A percentile compares a stretch with the other conserved stretches of the same genome.
Evolutionary conservation across 2,113 vertebrate genomes (phyloP).

Genomic region (Tachysurus fulvidraco): DNA sequence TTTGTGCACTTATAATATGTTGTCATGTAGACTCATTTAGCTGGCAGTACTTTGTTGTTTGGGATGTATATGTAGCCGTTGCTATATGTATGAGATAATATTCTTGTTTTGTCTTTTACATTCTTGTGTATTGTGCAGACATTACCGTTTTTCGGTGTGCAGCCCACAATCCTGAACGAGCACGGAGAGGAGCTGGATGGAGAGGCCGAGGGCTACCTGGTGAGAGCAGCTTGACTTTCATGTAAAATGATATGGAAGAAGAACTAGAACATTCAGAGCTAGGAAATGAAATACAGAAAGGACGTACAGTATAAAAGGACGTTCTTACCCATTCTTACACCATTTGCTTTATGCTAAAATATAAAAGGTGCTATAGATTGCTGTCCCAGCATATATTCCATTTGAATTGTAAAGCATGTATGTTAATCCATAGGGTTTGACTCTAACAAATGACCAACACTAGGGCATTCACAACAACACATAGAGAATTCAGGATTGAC

Average conservation of each 20-base stretch:
- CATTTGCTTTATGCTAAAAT: neutral
- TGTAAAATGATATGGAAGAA: neutral
- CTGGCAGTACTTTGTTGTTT: neutral
- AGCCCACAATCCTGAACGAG: conserved; percentile 75
- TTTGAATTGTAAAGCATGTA: neutral
- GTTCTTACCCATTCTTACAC: neutral
- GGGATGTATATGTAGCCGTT: neutral
- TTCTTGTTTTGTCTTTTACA: neutral
- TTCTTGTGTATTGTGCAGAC: conserved; percentile 64
- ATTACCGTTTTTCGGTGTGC: conserved; percentile 80
- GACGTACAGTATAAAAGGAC: neutral
- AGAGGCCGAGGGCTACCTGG: conserved; percentile 79
- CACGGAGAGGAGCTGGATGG: conserved; percentile 78
- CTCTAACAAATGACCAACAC: neutral
- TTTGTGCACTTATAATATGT: neutral
- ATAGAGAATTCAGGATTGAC: conserved; percentile 63
- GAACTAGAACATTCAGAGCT: neutral
- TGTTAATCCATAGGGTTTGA: neutral
- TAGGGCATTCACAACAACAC: too few relatives aligned
- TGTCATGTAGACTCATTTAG: neutral
- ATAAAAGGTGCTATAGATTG: neutral
- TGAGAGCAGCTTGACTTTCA: conserved; percentile 53
- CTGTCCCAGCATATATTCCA: neutral
- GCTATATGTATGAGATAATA: neutral
- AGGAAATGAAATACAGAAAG: neutral